Evolutionary conservation across 2,113 vertebrate species (phyloP).

Genomic region (Psilopsiagon aurifrons): DNA sequence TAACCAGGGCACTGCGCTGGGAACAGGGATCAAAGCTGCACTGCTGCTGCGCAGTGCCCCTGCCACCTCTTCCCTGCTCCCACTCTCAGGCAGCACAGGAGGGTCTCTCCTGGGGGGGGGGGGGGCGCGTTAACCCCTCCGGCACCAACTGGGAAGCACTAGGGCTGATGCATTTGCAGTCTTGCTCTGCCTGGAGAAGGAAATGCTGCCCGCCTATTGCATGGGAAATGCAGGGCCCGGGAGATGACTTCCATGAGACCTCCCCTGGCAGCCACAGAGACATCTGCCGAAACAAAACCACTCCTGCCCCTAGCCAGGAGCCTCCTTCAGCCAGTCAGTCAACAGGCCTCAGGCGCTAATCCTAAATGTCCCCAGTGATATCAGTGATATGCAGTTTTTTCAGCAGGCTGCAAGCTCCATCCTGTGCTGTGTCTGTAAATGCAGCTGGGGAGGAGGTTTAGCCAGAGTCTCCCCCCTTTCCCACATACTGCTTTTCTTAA

Average conservation of each 20-base stretch:
- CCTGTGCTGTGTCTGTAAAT: neutral
- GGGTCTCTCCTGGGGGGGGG: neutral
- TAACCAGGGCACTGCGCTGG: neutral
- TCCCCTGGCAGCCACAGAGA: neutral
- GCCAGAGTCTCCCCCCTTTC: neutral
- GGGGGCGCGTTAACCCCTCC: neutral
- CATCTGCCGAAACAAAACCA: neutral
- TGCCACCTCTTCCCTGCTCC: neutral
- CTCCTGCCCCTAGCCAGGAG: neutral
- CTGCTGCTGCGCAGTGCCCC: accelerated
- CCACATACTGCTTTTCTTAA: neutral
- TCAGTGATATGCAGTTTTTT: neutral
- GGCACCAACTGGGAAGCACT: accelerated
- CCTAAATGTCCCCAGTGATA: neutral
- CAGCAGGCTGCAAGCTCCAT: neutral
- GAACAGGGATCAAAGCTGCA: neutral
- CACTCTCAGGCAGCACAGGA: neutral
- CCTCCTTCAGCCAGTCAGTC: neutral
- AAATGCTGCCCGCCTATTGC: neutral
- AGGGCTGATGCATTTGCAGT: neutral
- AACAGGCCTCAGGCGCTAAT: neutral
- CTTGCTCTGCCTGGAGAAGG: neutral
- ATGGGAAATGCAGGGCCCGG: neutral
- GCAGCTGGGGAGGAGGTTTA: neutral
- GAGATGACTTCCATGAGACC: neutral